Percentiles rank a stretch among this genome's conserved stretches.
These are phyloP conservation scores for Elmis aenea DNA, from an alignment of 2,888 invertebrate species.

Conservation along the genomic window DNA sequence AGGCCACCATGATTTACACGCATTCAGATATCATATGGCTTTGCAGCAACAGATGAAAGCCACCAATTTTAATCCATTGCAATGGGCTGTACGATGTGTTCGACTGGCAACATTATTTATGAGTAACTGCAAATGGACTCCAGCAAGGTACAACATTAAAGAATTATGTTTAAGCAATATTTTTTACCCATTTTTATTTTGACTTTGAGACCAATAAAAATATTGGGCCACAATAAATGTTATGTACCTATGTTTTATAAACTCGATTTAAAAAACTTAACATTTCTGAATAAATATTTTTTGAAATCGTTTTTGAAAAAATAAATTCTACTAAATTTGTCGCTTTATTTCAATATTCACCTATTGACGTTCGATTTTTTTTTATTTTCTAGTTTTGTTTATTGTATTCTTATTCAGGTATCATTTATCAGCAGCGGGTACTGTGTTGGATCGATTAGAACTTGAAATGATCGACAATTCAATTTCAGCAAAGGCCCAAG, in stretches of 20 bases:
- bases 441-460: conserved; percentile 54
- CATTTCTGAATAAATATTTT: too few relatives aligned
- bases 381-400: too few relatives aligned
- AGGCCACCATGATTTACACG: conserved; percentile 51
- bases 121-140: conserved; percentile 32
- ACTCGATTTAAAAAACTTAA: too few relatives aligned
- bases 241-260: too few relatives aligned
- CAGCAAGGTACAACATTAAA: conserved; percentile 28
- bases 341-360: too few relatives aligned
- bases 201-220: too few relatives aligned
- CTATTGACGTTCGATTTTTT: too few relatives aligned
- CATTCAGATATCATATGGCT: conserved; percentile 53
- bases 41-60: conserved; percentile 54
- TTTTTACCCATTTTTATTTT: neutral
- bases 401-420: too few relatives aligned
- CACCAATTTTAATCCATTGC: conserved; percentile 54
- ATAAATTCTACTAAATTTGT: too few relatives aligned
- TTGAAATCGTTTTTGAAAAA: too few relatives aligned
- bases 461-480: conserved; percentile 41
- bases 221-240: too few relatives aligned
- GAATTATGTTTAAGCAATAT: neutral
- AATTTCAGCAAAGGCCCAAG: conserved; percentile 33
- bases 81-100: conserved; percentile 54
- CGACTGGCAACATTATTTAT: conserved; percentile 52
- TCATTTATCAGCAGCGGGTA: conserved; percentile 60